Evolutionary conservation across 1,140 invertebrate species (phyloP).

Genomic region (Drosophila fuyamai): DNA sequence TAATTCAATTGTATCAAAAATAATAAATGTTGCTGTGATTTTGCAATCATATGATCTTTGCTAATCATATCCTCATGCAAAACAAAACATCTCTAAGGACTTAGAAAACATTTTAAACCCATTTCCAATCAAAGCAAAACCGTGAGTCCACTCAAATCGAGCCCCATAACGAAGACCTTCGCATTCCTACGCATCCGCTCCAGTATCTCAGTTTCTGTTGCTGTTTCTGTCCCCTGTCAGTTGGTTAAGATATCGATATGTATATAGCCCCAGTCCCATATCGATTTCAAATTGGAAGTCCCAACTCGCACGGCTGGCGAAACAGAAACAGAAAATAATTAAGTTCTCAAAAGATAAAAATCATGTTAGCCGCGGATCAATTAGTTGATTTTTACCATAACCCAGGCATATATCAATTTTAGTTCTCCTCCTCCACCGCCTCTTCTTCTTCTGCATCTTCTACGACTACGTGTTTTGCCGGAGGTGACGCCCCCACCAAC

Average conservation of each 20-base stretch:
- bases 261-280: conserved; percentile 33
- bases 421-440: conserved; percentile 7
- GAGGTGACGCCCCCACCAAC: conserved; percentile 33
- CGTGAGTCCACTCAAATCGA: conserved; percentile 16
- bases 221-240: conserved; percentile 43
- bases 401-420: conserved; percentile 79
- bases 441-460: conserved; percentile 22
- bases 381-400: conserved; percentile 78
- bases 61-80: too few relatives aligned
- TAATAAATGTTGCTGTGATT: too few relatives aligned
- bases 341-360: conserved; percentile 84
- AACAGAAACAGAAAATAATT: conserved; percentile 77
- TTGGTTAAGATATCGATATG: conserved; percentile 46
- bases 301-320: conserved; percentile 50
- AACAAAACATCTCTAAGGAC: background rate
- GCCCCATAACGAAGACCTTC: conserved; percentile 49
- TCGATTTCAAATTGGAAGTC: conserved; percentile 71
- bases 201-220: conserved; percentile 37
- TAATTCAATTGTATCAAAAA: too few relatives aligned
- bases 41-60: too few relatives aligned
- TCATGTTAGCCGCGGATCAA: conserved; percentile 82
- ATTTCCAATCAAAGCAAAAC: conserved; percentile 23
- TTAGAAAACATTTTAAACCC: background rate
- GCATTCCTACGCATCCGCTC: conserved; percentile 61
- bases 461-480: conserved; percentile 26